Percentiles rank a stretch among this genome's conserved stretches.
Conservation (phyloP, 2,888 invertebrate species). For the Nomada hirtipes region DNA sequence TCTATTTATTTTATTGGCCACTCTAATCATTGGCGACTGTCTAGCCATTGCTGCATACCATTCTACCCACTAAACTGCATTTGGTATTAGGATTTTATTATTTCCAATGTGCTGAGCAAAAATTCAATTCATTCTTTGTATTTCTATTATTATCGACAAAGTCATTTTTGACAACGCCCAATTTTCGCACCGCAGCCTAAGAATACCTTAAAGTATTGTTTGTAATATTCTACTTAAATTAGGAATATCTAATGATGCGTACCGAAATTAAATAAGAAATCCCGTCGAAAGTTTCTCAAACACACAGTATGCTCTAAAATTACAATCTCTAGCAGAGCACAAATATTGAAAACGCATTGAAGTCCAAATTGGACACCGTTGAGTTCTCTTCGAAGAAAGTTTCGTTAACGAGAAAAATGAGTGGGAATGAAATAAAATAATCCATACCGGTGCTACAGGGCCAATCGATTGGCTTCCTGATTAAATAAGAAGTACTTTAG, state of each 20-base stretch:
- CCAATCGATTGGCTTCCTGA: conserved; percentile 20
- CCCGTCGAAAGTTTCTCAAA: conserved; percentile 15
- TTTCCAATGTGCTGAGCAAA: too few species aligned
- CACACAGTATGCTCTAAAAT: conserved; percentile 6
- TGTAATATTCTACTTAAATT: neutral
- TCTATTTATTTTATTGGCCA: too few species aligned
- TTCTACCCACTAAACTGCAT: too few species aligned
- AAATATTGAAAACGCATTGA: neutral
- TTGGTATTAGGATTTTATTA: too few species aligned
- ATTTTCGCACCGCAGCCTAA: too few species aligned
- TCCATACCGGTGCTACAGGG: conserved; percentile 35
- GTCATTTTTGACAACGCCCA: too few species aligned
- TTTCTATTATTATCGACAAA: too few species aligned
- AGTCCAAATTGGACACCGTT: neutral
- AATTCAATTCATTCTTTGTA: too few species aligned
- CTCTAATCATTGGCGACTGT: too few species aligned
- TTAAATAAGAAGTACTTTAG: conserved; percentile 33
- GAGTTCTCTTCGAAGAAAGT: neutral
- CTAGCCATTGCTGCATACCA: too few species aligned
- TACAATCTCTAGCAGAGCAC: conserved; percentile 23
- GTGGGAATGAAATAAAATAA: neutral
- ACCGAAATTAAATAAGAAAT: neutral
- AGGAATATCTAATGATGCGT: neutral
- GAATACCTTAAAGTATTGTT: too few species aligned
- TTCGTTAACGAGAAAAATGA: neutral